These are phyloP conservation scores for Trachelus troglodyta DNA, from an alignment of 2,888 invertebrate species.

Conservation along the genomic window DNA sequence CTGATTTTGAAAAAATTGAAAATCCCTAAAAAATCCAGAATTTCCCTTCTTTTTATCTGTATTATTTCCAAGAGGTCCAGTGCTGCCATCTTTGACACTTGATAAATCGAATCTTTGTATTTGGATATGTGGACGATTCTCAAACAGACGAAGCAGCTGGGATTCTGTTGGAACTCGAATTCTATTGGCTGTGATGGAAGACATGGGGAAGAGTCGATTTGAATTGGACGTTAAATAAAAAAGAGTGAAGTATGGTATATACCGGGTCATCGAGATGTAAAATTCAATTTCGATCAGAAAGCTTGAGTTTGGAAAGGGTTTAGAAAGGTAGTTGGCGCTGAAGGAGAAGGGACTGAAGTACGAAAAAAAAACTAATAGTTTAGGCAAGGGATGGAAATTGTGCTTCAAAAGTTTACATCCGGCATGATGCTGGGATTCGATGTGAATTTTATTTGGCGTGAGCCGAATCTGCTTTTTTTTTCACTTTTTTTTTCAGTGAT, in stretches of 20 bases:
- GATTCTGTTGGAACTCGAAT: neutral
- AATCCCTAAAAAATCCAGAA: too few species aligned
- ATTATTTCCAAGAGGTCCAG: too few species aligned
- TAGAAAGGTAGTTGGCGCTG: too few species aligned
- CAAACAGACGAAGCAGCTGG: neutral
- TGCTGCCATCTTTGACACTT: too few species aligned
- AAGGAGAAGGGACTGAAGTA: neutral
- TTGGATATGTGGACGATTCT: neutral
- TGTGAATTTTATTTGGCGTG: neutral
- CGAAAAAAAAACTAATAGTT: neutral
- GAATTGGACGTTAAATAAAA: neutral
- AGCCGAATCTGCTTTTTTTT: neutral
- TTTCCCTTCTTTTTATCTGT: too few species aligned
- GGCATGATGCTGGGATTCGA: neutral
- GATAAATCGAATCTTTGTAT: too few species aligned
- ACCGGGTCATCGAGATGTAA: neutral
- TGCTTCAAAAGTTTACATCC: neutral
- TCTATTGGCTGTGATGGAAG: neutral
- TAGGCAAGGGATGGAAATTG: neutral
- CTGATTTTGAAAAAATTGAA: too few species aligned
- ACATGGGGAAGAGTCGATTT: neutral
- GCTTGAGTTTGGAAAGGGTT: neutral
- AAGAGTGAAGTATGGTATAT: neutral
- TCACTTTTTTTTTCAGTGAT: neutral
- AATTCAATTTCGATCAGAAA: neutral